phyloP scores from a whole-genome alignment of 2,113 vertebrate genomes.

The Ariopsis seemanni region DNA sequence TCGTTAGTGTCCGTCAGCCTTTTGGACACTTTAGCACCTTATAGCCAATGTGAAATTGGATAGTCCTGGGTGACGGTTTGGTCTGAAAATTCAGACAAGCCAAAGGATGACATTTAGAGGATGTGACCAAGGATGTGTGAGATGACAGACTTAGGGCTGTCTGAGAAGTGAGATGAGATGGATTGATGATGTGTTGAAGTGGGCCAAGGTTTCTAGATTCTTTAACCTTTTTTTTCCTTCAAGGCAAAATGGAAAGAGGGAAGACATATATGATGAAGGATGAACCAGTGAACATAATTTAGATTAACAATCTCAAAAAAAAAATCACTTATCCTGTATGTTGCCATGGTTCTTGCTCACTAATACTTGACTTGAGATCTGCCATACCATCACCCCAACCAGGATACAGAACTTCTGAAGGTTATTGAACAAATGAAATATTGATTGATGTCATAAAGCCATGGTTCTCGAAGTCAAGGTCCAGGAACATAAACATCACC shows the following conservation, averaged over 20 bases:
- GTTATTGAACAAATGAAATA: not conserved
- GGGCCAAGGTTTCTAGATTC: conserved; percentile 15
- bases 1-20: conserved; percentile 22
- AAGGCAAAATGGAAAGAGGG: conserved; percentile 25
- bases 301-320: too few species aligned
- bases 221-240: not conserved
- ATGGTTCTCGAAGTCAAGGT: not conserved
- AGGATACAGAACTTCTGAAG: not conserved
- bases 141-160: conserved; percentile 76
- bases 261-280: not conserved
- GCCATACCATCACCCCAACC: not conserved
- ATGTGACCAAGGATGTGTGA: conserved; percentile 67
- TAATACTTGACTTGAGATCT: not conserved
- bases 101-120: conserved; percentile 66
- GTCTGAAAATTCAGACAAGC: not conserved
- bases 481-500: not conserved
- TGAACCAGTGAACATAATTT: not conserved
- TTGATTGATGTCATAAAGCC: not conserved
- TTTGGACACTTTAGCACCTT: conserved; percentile 25
- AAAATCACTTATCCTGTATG: not conserved
- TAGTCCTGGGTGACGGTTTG: conserved; percentile 50
- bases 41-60: conserved; percentile 46
- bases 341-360: not conserved
- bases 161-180: conserved; percentile 74
- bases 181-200: conserved; percentile 73